These are phyloP conservation scores for Megaceryle alcyon DNA, from an alignment of 2,797 vertebrate genomes.

Conservation along the genomic window DNA sequence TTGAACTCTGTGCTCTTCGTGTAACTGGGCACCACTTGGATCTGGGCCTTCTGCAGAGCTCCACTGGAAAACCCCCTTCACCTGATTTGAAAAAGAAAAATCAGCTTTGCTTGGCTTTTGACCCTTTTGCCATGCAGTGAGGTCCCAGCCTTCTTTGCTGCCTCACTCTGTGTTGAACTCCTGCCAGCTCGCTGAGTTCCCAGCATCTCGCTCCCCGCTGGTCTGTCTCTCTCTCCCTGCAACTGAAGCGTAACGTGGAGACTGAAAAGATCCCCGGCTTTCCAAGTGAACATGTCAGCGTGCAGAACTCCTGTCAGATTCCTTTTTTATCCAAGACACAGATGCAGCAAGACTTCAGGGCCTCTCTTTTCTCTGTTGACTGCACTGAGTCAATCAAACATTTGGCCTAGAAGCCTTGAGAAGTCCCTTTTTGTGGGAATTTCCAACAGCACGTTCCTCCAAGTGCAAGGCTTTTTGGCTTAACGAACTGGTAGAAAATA, in stretches of 20 bases:
- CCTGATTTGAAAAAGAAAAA: not conserved
- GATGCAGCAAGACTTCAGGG: slow-evolving; percentile 5
- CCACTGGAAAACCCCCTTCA: not conserved
- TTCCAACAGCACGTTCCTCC: not conserved
- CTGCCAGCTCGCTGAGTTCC: not conserved
- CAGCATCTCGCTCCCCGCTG: not conserved
- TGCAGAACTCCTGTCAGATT: slow-evolving; percentile 36
- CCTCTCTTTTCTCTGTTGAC: slow-evolving; percentile 15
- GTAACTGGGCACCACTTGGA: not conserved
- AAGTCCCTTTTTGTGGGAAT: slow-evolving; percentile 27
- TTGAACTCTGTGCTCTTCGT: not conserved
- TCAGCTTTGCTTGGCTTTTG: not conserved
- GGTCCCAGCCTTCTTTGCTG: not conserved
- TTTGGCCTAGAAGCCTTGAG: slow-evolving; percentile 20
- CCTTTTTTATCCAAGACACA: not conserved
- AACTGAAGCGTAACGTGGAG: not conserved
- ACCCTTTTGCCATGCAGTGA: not conserved
- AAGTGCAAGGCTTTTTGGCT: not conserved
- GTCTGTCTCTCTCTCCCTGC: not conserved
- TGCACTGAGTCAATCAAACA: not conserved
- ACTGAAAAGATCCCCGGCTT: slow-evolving; percentile 24
- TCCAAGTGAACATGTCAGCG: not conserved
- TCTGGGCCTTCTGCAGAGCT: not conserved
- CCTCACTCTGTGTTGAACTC: not conserved
- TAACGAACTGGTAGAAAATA: slow-evolving; percentile 6